Evolutionary conservation across 2,113 vertebrate genomes (phyloP).

Genomic region (Struthidea cinerea): DNA sequence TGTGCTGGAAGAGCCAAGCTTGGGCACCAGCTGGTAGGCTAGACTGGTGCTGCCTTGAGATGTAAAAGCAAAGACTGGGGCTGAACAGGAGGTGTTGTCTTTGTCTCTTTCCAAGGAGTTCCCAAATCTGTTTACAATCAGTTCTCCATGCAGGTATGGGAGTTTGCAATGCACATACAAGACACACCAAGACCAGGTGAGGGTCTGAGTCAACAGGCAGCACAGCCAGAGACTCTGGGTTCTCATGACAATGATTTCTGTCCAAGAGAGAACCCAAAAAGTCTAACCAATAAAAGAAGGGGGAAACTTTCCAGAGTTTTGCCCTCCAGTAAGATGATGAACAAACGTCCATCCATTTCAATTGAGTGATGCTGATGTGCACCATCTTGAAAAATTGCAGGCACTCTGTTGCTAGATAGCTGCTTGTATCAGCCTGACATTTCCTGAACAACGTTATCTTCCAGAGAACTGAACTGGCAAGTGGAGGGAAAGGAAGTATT

Average conservation of each 20-base stretch:
- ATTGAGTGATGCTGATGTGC: not conserved
- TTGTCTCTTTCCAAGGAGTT: not conserved
- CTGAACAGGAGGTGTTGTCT: not conserved
- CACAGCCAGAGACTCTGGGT: not conserved
- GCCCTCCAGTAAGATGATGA: not conserved
- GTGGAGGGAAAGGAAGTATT: conserved; percentile 33
- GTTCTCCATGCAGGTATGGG: not conserved
- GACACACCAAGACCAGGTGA: not conserved
- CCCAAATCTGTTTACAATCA: not conserved
- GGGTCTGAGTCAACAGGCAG: not conserved
- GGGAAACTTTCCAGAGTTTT: not conserved
- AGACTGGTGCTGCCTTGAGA: not conserved
- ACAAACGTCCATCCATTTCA: not conserved
- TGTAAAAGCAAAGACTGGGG: not conserved
- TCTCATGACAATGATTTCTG: not conserved
- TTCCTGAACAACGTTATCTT: conserved; percentile 43
- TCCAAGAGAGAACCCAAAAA: not conserved
- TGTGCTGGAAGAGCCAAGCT: not conserved
- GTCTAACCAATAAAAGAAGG: not conserved
- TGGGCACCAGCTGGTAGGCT: not conserved
- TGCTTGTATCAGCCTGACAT: conserved; percentile 28
- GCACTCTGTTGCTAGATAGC: not conserved
- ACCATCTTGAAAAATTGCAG: not conserved
- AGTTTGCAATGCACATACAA: not conserved
- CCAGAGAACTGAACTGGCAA: conserved; percentile 15